Percentiles rank a stretch among this genome's conserved stretches.
Evolutionary conservation across 1,140 invertebrate genomes (phyloP).

Genomic region (Orius insidiosus): DNA sequence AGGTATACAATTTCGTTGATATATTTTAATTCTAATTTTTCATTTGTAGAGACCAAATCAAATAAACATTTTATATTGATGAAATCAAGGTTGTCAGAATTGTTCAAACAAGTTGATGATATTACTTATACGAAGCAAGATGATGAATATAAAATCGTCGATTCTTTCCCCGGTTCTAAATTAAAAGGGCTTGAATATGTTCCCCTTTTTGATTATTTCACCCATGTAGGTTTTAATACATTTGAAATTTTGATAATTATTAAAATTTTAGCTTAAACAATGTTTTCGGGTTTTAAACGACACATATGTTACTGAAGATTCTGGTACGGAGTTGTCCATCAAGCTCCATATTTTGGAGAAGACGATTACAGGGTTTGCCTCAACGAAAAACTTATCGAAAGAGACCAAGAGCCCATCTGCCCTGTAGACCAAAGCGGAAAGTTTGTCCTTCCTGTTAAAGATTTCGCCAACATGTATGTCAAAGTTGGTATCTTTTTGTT

Average conservation of each 20-base stretch:
- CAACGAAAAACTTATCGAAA: conserved; percentile 60
- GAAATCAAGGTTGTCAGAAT: conserved; percentile 60
- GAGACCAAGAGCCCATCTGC: conserved; percentile 76
- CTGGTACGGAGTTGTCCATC: conserved; percentile 99
- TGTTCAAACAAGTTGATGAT: conserved; percentile 65
- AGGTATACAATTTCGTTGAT: conserved; percentile 21
- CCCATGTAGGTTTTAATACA: conserved; percentile 26
- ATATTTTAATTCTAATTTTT: conserved; percentile 3
- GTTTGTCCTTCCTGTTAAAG: conserved; percentile 69
- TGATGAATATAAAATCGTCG: conserved; percentile 13
- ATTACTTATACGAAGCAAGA: not conserved
- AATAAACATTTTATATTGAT: conserved; percentile 45
- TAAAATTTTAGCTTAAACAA: not conserved
- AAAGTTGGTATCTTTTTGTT: conserved; percentile 50
- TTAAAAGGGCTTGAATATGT: conserved; percentile 72
- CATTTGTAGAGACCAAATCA: not conserved
- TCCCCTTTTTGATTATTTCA: conserved; percentile 86
- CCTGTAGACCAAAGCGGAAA: conserved; percentile 83
- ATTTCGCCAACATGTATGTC: conserved; percentile 83
- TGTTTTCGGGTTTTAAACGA: conserved; percentile 79
- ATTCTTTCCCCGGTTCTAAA: conserved; percentile 64
- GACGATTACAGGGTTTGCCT: conserved; percentile 85
- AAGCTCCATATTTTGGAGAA: conserved; percentile 98
- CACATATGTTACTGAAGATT: conserved; percentile 87
- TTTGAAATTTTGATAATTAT: no score